phyloP scores from a whole-genome alignment of 2,797 vertebrate species.

The Atherinosoma microstoma region DNA sequence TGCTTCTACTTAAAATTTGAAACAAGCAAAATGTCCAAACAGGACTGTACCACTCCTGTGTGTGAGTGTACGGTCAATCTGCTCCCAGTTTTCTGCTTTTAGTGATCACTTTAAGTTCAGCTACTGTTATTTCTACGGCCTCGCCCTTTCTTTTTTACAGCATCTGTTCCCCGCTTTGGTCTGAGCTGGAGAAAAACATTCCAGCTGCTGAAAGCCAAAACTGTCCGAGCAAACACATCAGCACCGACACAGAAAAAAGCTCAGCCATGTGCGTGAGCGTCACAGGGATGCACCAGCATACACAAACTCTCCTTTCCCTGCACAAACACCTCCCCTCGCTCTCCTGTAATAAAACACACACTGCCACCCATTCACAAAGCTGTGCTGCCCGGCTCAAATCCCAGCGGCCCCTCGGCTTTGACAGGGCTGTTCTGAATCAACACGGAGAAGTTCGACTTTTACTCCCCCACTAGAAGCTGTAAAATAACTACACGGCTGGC shows the following conservation, averaged over 20 bases:
- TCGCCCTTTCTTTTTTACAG: slow-evolving; percentile 20
- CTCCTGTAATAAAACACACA: slow-evolving; percentile 77
- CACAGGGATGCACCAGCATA: slow-evolving; percentile 22
- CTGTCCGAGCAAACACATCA: slow-evolving; percentile 2
- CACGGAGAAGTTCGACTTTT: slow-evolving; percentile 53
- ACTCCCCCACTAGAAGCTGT: slow-evolving; percentile 64
- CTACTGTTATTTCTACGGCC: slow-evolving; percentile 34
- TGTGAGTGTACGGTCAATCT: neutral
- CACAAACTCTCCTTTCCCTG: slow-evolving; percentile 10
- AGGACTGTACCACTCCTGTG: neutral
- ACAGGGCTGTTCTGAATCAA: slow-evolving; percentile 72
- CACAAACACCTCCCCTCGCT: slow-evolving; percentile 35
- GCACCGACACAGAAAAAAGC: slow-evolving; percentile 19
- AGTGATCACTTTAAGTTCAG: slow-evolving; percentile 1
- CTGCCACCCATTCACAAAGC: slow-evolving; percentile 75
- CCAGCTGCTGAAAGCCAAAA: slow-evolving; percentile 41
- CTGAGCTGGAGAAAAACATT: slow-evolving; percentile 31
- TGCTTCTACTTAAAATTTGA: neutral
- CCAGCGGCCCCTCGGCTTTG: slow-evolving; percentile 55
- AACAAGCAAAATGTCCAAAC: slow-evolving; percentile 2
- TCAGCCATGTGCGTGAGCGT: slow-evolving; percentile 14
- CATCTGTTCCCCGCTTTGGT: slow-evolving; percentile 40
- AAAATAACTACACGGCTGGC: slow-evolving; percentile 37
- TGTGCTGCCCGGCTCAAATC: slow-evolving; percentile 60
- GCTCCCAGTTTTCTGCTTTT: slow-evolving; percentile 9